Evolutionary conservation across 2,797 vertebrate species (phyloP).

Genomic region (Limnodromus scolopaceus): DNA sequence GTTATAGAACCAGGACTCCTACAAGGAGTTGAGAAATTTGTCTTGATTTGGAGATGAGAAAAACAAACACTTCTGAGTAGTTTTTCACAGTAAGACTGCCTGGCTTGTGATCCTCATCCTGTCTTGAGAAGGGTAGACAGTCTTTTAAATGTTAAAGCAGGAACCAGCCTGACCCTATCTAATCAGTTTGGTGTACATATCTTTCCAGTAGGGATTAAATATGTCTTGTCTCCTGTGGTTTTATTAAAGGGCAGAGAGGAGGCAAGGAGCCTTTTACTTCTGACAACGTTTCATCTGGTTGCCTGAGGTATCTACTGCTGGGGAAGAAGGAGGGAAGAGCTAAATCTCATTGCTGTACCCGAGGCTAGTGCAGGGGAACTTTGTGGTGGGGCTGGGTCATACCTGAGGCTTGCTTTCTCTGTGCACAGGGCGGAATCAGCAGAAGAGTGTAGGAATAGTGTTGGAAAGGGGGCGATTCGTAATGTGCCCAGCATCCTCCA

Average conservation of each 20-base stretch:
- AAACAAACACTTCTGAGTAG: constrained; percentile 43
- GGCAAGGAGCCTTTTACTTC: background rate
- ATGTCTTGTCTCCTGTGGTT: constrained; percentile 20
- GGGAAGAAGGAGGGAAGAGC: background rate
- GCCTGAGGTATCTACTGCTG: background rate
- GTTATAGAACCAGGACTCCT: constrained; percentile 49
- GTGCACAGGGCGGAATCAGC: background rate
- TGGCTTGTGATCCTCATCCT: constrained; percentile 24
- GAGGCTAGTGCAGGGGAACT: background rate
- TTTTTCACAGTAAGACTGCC: constrained; percentile 8
- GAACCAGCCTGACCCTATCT: background rate
- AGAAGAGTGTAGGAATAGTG: background rate
- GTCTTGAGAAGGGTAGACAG: background rate
- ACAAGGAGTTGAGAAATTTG: constrained; percentile 51
- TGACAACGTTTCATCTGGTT: background rate
- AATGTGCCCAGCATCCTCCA: background rate
- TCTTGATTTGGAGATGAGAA: constrained; percentile 51
- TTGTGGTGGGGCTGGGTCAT: background rate
- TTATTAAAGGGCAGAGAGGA: constrained; percentile 27
- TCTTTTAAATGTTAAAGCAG: background rate
- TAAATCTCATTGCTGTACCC: background rate
- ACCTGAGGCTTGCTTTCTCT: background rate
- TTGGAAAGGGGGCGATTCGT: background rate
- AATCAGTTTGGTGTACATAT: background rate
- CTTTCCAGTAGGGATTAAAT: constrained; percentile 21